phyloP scores from a whole-genome alignment of 2,113 vertebrate genomes.

The Cygnus atratus region DNA sequence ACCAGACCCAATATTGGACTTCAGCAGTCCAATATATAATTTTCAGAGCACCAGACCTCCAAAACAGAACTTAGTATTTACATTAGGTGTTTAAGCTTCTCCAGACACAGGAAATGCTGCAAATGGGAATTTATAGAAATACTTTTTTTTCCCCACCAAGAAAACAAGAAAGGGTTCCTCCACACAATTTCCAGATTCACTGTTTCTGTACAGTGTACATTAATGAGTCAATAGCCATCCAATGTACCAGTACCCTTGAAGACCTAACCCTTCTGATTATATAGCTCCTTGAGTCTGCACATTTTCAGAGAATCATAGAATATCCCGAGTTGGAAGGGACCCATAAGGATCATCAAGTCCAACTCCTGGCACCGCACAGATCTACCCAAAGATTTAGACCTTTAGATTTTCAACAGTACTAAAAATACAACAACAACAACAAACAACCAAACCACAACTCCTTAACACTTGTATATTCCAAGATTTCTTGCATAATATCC shows the following conservation, averaged over 20 bases:
- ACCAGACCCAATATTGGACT: background rate
- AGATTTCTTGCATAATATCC: background rate
- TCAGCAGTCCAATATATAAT: background rate
- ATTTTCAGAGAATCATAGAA: too few species aligned
- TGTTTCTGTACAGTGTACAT: background rate
- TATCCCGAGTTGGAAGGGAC: too few species aligned
- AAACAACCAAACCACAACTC: rapidly evolving
- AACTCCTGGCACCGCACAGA: too few species aligned
- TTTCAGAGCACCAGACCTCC: background rate
- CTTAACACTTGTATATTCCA: background rate
- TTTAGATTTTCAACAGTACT: background rate
- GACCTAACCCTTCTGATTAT: background rate
- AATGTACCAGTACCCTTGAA: background rate
- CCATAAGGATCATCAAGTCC: too few species aligned
- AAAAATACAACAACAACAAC: background rate
- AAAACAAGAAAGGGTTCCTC: background rate
- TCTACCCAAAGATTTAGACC: too few species aligned
- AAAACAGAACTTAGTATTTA: background rate
- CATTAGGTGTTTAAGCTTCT: background rate
- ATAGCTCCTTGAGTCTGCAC: too few species aligned
- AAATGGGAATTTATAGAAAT: background rate
- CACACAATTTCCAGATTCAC: background rate
- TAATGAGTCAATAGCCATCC: background rate
- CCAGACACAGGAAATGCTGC: background rate
- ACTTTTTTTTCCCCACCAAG: background rate